Conservation (phyloP, 2,113 vertebrate genomes). For the Octodon degus region DNA sequence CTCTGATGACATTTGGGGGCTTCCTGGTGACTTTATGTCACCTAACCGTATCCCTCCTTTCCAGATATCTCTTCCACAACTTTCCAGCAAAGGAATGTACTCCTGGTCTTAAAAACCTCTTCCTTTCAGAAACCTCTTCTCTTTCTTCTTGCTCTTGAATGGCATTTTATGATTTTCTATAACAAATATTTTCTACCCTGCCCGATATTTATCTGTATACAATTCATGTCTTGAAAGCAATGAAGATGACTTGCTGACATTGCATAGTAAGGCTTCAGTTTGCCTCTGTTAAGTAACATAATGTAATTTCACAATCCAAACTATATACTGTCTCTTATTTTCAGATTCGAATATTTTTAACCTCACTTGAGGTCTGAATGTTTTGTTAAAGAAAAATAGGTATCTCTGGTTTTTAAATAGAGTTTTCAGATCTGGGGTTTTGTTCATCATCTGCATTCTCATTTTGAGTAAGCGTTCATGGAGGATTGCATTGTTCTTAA, state of each 20-base stretch:
- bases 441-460: background rate
- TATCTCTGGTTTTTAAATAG: background rate
- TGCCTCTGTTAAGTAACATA: background rate
- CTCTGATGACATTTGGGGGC: background rate
- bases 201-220: background rate
- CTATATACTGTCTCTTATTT: background rate
- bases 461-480: background rate
- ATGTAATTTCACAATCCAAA: background rate
- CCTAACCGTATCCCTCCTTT: background rate
- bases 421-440: constrained; percentile 37
- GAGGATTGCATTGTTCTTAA: background rate
- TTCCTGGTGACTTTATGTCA: background rate
- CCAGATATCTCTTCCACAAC: background rate
- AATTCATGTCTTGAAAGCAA: constrained; percentile 14
- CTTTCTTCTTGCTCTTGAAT: constrained; percentile 42
- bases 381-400: background rate
- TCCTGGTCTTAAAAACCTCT: background rate
- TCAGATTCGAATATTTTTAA: background rate
- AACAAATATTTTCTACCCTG: constrained; percentile 36
- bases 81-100: background rate
- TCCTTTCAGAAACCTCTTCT: constrained; percentile 43
- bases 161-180: background rate
- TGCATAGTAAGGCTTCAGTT: background rate
- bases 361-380: background rate
- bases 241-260: background rate